Base-by-base conservation (phyloP, 1,140 invertebrate species). In the Tetramorium alpestre region DNA sequence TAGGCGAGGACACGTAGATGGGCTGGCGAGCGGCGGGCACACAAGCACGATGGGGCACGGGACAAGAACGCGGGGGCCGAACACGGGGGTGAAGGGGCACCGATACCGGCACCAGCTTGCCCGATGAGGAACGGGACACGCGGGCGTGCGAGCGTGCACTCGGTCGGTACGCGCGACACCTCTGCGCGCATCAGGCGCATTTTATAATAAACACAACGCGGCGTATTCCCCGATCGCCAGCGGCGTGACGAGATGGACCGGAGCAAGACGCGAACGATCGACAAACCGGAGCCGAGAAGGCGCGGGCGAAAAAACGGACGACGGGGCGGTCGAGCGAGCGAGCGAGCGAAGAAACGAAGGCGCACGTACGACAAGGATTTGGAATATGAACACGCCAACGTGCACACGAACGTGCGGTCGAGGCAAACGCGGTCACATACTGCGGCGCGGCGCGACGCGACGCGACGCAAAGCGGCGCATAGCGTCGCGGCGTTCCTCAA, bases 131-230 rank as follows among this genome's bases (percentile, higher is more conserved):
- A 77, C 65, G 56, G 73, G 69, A 58, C n/a, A 69, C 62, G 64
- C 62, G 64, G 62, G 41, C 80, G 69, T 49, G 69, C 75, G 49
- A 49, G 54, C 54, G 67, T 72, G 76, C 84, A 86, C 90, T 90
- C 89, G 80, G 87, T 91, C 90, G 90, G 85, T 91, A 91, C 90
- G 81, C 88, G 78, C 38, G 54, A 58, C 87, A 89, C 86, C 88
- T 88, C 77, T n/a, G 38, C 38, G 64, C 62, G 33, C 47, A 60
- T 76, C 75, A 11, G 62, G 44, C 62, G 18, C 44, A 47, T 47
- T 47, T 82, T 38, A 3, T 56, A 72, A 38, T 18, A 58, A 58
- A 49, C 51, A 49, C 41, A 51, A 70, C 8, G 18, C 11, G 2
- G 33, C 5, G n/a, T 7, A 44, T 28, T 47, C 64, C 25, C 38